phyloP scores from a whole-genome alignment of 2,113 vertebrate genomes.

The Fulica atra region DNA sequence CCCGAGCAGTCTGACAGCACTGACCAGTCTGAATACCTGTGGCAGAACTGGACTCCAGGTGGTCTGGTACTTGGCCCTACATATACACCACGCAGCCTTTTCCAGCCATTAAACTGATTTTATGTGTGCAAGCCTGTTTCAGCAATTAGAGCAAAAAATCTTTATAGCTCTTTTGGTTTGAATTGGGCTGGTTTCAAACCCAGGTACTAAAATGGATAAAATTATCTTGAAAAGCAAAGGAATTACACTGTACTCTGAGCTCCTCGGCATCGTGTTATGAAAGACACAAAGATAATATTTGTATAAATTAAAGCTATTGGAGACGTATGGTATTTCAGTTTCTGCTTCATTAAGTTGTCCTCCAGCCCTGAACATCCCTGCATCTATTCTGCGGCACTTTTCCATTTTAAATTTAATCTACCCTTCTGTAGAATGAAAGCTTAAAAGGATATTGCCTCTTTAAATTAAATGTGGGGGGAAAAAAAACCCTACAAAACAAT shows the following conservation, averaged over 20 bases:
- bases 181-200: conserved; percentile 56
- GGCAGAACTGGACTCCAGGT: background rate
- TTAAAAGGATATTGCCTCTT: conserved; percentile 70
- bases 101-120: conserved; percentile 47
- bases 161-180: conserved; percentile 54
- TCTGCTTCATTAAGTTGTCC: conserved; percentile 73
- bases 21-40: background rate
- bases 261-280: conserved; percentile 56
- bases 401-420: conserved; percentile 72
- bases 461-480: conserved; percentile 67
- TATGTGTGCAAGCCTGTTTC: conserved; percentile 31
- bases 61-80: background rate
- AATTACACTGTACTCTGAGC: conserved; percentile 28
- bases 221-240: conserved; percentile 54
- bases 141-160: conserved; percentile 53
- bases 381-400: conserved; percentile 66
- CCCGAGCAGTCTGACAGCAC: background rate
- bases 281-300: conserved; percentile 73
- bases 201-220: conserved; percentile 64
- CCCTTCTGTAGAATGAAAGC: conserved; percentile 54
- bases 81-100: background rate
- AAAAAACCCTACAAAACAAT: conserved; percentile 32
- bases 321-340: conserved; percentile 67
- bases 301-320: conserved; percentile 74
- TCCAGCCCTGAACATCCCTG: conserved; percentile 66